Conservation (phyloP, 1,140 invertebrate species). For the Achatina immaculata region DNA sequence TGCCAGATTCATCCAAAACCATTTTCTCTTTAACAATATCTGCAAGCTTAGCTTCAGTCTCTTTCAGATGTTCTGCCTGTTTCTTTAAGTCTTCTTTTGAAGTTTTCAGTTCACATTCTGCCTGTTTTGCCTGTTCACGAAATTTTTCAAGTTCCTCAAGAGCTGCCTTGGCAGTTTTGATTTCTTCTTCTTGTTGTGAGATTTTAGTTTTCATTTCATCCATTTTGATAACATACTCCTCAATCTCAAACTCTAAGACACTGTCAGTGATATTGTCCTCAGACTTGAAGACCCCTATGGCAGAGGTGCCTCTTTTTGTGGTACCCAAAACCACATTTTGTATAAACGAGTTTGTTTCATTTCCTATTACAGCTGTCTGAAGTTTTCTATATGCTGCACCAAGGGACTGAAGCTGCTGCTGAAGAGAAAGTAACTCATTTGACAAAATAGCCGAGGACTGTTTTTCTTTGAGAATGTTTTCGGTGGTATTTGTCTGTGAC, state of each 20-base stretch:
- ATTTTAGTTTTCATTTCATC: slow-evolving; percentile 41
- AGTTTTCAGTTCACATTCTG: neutral
- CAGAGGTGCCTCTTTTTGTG: neutral
- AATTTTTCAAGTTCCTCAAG: neutral
- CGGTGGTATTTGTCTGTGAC: neutral
- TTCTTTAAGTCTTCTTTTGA: neutral
- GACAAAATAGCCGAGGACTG: neutral
- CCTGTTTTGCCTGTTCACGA: neutral
- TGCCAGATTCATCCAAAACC: slow-evolving; percentile 18
- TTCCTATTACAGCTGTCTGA: neutral
- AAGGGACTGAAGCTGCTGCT: slow-evolving; percentile 15
- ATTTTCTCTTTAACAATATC: slow-evolving; percentile 21
- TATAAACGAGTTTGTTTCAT: slow-evolving; percentile 17
- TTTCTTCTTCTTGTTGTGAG: slow-evolving; percentile 34
- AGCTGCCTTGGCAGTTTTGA: slow-evolving; percentile 27
- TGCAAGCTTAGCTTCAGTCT: slow-evolving; percentile 16
- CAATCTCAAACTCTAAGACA: slow-evolving; percentile 27
- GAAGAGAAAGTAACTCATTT: slow-evolving; percentile 1
- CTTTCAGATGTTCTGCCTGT: slow-evolving; percentile 1
- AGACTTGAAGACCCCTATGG: neutral
- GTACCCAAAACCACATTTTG: slow-evolving; percentile 36
- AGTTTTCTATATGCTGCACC: slow-evolving; percentile 19
- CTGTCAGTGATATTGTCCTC: slow-evolving; percentile 23
- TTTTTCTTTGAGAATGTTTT: neutral
- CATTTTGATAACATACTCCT: slow-evolving; percentile 31